Evolutionary conservation across 2,113 vertebrate genomes (phyloP).

Genomic region (Shinisaurus crocodilurus): DNA sequence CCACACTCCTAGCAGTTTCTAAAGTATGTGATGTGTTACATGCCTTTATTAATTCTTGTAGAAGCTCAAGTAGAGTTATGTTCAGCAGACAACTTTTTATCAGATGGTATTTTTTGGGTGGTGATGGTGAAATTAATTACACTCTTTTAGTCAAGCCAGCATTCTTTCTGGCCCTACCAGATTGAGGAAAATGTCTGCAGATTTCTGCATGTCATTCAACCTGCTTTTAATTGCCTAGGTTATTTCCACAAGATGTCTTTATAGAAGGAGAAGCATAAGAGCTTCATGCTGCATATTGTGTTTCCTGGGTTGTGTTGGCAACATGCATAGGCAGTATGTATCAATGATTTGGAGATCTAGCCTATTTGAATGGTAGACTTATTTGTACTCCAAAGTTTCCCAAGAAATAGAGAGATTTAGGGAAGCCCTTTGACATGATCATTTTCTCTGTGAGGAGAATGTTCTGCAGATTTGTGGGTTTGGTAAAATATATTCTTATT

Average conservation of each 20-base stretch:
- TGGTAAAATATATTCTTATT: not conserved
- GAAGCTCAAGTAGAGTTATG: not conserved
- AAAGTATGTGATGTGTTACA: not conserved
- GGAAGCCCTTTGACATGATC: not conserved
- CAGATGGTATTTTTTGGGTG: not conserved
- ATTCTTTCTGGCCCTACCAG: conserved; percentile 24
- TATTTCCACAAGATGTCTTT: conserved; percentile 50
- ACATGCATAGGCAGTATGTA: conserved; percentile 11
- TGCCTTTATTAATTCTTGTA: not conserved
- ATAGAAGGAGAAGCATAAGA: conserved; percentile 25
- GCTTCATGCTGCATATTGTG: conserved; percentile 6
- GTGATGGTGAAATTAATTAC: conserved; percentile 12
- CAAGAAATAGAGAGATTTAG: not conserved
- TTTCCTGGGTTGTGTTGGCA: not conserved
- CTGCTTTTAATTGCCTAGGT: conserved; percentile 31
- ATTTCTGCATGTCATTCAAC: conserved; percentile 15
- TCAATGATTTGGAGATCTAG: not conserved
- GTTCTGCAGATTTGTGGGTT: not conserved
- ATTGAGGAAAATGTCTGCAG: conserved; percentile 9
- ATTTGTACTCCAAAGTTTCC: not conserved
- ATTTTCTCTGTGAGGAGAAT: not conserved
- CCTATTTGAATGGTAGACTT: not conserved
- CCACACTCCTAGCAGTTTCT: not conserved
- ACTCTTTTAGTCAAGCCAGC: conserved; percentile 10
- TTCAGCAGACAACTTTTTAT: conserved; percentile 12